Evolutionary conservation across 2,888 invertebrate species (phyloP).

Genomic region (Pocota personata): DNA sequence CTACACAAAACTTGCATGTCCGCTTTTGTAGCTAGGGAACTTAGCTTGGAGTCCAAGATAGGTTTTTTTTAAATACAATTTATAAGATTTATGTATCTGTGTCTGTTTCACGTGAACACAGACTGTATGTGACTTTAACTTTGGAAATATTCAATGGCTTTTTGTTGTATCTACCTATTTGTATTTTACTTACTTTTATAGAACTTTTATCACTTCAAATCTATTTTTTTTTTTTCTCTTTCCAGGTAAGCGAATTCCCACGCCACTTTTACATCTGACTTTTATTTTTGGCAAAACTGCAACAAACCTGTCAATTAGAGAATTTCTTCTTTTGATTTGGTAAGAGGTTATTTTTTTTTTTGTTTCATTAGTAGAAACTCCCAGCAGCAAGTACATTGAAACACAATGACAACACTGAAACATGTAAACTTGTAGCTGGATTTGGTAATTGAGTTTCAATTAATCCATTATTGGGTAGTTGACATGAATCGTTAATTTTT

Average conservation of each 20-base stretch:
- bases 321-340: constrained; percentile 41
- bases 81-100: background rate
- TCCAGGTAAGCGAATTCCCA: constrained; percentile 61
- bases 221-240: constrained; percentile 39
- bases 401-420: background rate
- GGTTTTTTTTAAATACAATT: too few relatives aligned
- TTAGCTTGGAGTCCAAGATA: too few relatives aligned
- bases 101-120: background rate
- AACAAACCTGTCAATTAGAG: constrained; percentile 39
- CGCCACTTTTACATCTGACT: background rate
- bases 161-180: background rate
- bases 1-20: too few relatives aligned
- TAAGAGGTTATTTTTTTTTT: constrained; percentile 22
- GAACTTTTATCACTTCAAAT: background rate
- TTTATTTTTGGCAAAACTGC: constrained; percentile 27
- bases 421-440: background rate
- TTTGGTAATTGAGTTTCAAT: constrained; percentile 22
- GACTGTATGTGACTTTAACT: background rate
- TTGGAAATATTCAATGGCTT: constrained; percentile 23
- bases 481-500: background rate
- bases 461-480: constrained; percentile 3
- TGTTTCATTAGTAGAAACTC: background rate
- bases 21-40: too few relatives aligned
- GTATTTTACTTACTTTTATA: background rate
- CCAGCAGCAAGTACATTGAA: background rate